These are phyloP conservation scores for Lasioglossum lativentre DNA, from an alignment of 2,888 invertebrate species.

Conservation along the genomic window DNA sequence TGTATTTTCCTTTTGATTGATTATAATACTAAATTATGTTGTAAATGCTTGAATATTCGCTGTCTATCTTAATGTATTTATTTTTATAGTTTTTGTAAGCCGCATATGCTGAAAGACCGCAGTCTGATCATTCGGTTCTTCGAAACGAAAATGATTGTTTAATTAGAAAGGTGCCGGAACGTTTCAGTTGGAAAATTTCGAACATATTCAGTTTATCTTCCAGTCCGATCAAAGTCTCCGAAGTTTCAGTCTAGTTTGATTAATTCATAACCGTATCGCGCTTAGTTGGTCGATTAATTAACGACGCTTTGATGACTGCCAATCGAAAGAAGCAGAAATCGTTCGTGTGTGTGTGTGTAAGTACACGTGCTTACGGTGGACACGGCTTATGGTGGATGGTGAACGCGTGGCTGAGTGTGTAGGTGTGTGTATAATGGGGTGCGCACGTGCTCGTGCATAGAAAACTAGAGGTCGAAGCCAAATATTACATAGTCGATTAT, in stretches of 20 bases:
- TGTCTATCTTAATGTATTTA: background rate
- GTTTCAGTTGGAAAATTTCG: background rate
- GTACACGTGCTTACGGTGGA: background rate
- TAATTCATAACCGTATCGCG: conserved; percentile 6
- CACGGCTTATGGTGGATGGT: conserved; percentile 3
- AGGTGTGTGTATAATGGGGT: conserved; percentile 7
- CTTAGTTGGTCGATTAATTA: conserved; percentile 38
- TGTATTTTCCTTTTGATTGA: background rate
- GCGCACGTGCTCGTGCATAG: conserved; percentile 26
- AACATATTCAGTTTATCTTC: background rate
- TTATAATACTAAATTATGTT: background rate
- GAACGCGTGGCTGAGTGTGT: conserved; percentile 13
- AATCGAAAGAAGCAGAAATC: conserved; percentile 54
- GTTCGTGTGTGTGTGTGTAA: conserved; percentile 25
- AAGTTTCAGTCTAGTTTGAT: conserved; percentile 6
- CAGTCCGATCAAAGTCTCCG: background rate
- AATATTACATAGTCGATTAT: conserved; percentile 39
- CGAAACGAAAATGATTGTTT: background rate
- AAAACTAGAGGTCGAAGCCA: conserved; percentile 45
- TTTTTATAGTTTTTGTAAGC: background rate
- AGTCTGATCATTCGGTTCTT: background rate
- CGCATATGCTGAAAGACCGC: background rate
- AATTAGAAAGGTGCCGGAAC: background rate
- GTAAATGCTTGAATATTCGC: background rate
- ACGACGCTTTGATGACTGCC: conserved; percentile 61